A percentile compares a stretch with the other conserved stretches of the same genome.
Conservation (phyloP, 2,113 vertebrate genomes). For the Macquaria australasica region DNA sequence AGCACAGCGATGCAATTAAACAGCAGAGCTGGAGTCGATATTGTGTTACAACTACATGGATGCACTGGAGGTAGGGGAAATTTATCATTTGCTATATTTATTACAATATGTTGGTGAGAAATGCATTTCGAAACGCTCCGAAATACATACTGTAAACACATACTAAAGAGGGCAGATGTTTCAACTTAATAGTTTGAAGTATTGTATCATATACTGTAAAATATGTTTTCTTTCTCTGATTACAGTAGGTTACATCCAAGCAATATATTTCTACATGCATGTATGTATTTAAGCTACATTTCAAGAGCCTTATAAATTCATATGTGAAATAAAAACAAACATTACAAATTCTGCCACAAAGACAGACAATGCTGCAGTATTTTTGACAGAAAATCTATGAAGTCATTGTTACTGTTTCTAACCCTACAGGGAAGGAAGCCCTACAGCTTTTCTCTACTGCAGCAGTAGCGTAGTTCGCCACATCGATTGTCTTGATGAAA, state of each 20-base stretch:
- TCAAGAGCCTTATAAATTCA: neutral
- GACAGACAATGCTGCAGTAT: neutral
- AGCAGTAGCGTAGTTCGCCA: neutral
- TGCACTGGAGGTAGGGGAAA: slow-evolving; percentile 22
- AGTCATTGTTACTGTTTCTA: slow-evolving; percentile 15
- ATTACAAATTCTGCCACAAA: slow-evolving; percentile 4
- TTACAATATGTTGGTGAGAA: slow-evolving; percentile 49
- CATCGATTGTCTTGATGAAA: slow-evolving; percentile 59
- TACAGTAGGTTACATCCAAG: neutral
- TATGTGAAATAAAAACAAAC: neutral
- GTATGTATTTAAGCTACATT: neutral
- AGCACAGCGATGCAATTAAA: slow-evolving; percentile 56
- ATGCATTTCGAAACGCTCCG: slow-evolving; percentile 16
- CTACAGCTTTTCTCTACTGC: neutral
- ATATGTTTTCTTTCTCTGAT: neutral
- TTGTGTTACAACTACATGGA: slow-evolving; percentile 8
- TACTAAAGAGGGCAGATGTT: neutral
- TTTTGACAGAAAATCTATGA: neutral
- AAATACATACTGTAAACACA: neutral
- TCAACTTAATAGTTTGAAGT: slow-evolving; percentile 1
- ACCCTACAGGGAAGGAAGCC: neutral
- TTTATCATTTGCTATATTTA: slow-evolving; percentile 59
- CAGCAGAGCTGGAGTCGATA: slow-evolving; percentile 37
- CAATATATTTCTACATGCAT: neutral
- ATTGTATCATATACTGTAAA: neutral